These are phyloP conservation scores for Harpagifer antarcticus DNA, from an alignment of 2,797 vertebrate species.

Conservation along the genomic window DNA sequence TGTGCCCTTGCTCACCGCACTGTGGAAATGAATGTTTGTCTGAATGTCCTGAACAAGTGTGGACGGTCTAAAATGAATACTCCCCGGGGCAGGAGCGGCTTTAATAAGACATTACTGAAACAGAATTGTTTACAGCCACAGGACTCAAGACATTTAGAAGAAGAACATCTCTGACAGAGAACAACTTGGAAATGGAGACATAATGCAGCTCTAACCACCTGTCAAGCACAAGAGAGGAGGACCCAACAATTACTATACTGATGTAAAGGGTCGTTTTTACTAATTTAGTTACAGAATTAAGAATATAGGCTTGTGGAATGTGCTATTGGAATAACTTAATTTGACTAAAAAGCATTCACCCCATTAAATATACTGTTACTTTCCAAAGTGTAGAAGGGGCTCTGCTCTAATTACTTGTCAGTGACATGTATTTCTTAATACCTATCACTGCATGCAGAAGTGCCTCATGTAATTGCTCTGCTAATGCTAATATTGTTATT, in stretches of 20 bases:
- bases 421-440: constrained; percentile 1
- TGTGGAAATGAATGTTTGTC: constrained; percentile 45
- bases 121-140: constrained; percentile 15
- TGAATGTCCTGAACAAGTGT: constrained; percentile 21
- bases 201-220: neutral
- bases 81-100: constrained; percentile 7
- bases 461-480: neutral
- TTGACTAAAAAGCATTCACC: neutral
- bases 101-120: constrained; percentile 32
- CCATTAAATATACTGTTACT: neutral
- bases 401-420: neutral
- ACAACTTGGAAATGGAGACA: neutral
- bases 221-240: neutral
- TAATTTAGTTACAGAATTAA: neutral
- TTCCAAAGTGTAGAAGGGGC: neutral
- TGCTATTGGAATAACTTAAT: neutral
- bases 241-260: neutral
- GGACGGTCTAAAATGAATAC: constrained; percentile 29
- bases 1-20: constrained; percentile 29
- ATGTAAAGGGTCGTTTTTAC: no score
- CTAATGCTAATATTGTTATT: no score
- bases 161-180: neutral
- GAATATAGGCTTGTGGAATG: neutral
- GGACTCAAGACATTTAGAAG: constrained; percentile 6
- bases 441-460: neutral